Base-by-base conservation (phyloP, 2,888 invertebrate species). In the Stenurella melanura region DNA sequence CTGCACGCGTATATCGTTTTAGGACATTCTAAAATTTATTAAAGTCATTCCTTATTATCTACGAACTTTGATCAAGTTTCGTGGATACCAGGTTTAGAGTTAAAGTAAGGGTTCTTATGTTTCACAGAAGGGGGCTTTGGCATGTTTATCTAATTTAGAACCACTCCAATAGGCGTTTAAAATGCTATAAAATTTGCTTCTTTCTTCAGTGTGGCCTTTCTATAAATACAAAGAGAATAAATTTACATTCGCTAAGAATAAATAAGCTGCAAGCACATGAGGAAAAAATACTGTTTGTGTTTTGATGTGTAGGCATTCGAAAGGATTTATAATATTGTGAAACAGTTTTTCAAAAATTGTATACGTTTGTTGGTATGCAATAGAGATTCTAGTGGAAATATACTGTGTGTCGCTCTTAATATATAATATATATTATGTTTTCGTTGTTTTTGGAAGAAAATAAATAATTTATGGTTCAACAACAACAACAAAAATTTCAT, bases 1-100 rank as follows among this genome's bases (percentile, higher is more conserved):
- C 77, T 80, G 81, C 83, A 80, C 80, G 78, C 81, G 82, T 83
- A 81, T 81, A 82, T 85, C 79, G 79, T 82, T 80, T 81, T 76
- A 75, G 78, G 79, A 79, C 80, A 78, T 77, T 78, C 79, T 75
- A 78, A 69, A 73, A 80, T 79, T 77, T 83, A 84, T 82, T 77
- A 80, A 80, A 73, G 76, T 76, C 75, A 81, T 78, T 83, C 81
- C 80, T 81, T 83, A 81, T 81, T 80, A 79, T 81, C 79, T 78
- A 66, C 19, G 42, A 67, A 76, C 58, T 71, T 57, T 66, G 68
- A 74, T 78, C 73, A 74, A 78, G 30, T 72, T 58, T 75, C 74
- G 69, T 76, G 76, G 71, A 80, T 77, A 76, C 77, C 78, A 78
- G 80, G 77, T 78, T 78, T 74, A 77, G 75, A 74, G 77, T 79